Evolutionary conservation across 1,140 invertebrate genomes (phyloP).

Genomic region (Musca domestica): DNA sequence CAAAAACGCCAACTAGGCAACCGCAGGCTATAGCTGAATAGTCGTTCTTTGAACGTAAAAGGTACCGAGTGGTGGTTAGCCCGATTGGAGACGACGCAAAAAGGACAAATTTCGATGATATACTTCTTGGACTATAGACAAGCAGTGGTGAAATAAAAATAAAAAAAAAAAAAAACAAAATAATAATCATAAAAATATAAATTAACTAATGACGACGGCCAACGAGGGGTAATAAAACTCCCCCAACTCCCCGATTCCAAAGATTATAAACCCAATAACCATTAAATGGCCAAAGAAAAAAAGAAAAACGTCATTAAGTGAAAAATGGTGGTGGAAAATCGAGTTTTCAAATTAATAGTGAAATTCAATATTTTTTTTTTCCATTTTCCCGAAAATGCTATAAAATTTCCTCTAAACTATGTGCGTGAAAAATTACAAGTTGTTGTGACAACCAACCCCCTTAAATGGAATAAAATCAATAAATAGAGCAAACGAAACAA

Average conservation of each 20-base stretch:
- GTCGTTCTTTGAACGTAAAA: constrained; percentile 37
- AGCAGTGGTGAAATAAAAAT: background rate
- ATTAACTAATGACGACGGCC: background rate
- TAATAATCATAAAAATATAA: background rate
- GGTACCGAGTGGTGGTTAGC: constrained; percentile 6
- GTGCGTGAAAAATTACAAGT: constrained; percentile 1
- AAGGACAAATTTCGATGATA: constrained; percentile 2
- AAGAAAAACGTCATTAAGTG: no score
- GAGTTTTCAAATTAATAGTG: no score
- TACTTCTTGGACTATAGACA: background rate
- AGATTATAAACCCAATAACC: no score
- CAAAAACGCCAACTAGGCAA: constrained; percentile 24
- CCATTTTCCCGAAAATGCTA: no score
- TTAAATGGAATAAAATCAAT: background rate
- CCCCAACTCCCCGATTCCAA: no score
- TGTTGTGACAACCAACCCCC: background rate
- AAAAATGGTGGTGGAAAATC: no score
- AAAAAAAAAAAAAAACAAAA: no score
- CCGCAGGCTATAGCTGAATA: constrained; percentile 29
- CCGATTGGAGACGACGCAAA: background rate
- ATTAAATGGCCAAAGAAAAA: no score
- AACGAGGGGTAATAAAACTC: no score
- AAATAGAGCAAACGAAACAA: background rate
- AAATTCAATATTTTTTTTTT: no score
- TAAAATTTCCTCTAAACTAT: no score